A percentile compares a stretch with the other conserved stretches of the same genome.
Conservation (phyloP, 2,797 vertebrate genomes). For the Hyperoplus lanceolatus region DNA sequence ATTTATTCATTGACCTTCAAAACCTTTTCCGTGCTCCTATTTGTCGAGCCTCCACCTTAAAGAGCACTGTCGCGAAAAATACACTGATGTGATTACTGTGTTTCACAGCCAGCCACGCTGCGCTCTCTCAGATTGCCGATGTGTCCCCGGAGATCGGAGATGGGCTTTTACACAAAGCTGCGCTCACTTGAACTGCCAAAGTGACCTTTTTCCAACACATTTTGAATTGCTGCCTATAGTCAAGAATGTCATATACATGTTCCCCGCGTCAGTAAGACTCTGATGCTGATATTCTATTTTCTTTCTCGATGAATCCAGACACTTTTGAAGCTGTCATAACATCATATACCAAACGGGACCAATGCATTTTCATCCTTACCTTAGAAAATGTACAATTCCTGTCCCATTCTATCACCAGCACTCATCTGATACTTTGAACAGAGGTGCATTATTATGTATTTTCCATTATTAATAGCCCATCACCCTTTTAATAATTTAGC, state of each 20-base stretch:
- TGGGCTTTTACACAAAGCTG: constrained; percentile 55
- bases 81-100: constrained; percentile 36
- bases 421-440: constrained; percentile 24
- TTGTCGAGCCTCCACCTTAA: constrained; percentile 24
- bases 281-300: background rate
- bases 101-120: constrained; percentile 29
- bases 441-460: constrained; percentile 35
- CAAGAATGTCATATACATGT: constrained; percentile 19
- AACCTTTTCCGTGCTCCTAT: constrained; percentile 16
- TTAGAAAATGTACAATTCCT: background rate
- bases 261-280: background rate
- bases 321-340: background rate
- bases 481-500: constrained; percentile 61
- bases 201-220: constrained; percentile 54
- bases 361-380: background rate
- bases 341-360: background rate
- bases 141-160: constrained; percentile 51
- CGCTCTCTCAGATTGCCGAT: constrained; percentile 16
- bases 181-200: constrained; percentile 46
- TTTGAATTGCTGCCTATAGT: background rate
- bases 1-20: constrained; percentile 43
- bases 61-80: constrained; percentile 8
- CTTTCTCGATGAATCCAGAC: background rate
- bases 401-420: background rate
- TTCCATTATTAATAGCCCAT: constrained; percentile 63